These are phyloP conservation scores for Andrena flavipes DNA, from an alignment of 2,888 invertebrate genomes.

Conservation along the genomic window DNA sequence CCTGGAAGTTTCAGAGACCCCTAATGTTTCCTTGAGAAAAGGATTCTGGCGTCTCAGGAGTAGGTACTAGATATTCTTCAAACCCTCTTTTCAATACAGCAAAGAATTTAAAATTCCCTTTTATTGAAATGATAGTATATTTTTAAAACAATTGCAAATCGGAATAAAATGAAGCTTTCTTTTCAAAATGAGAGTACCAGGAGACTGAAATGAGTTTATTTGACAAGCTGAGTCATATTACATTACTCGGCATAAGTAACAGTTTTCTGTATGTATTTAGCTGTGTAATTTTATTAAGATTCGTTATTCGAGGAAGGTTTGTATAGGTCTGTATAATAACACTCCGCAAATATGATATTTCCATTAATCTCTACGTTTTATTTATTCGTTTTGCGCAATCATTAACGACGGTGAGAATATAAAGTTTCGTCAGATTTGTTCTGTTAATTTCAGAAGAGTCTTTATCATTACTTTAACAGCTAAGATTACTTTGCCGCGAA, in stretches of 20 bases:
- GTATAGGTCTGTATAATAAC: not conserved
- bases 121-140: not conserved
- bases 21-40: too few species aligned
- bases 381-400: conserved; percentile 16
- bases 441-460: not conserved
- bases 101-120: too few species aligned
- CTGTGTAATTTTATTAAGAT: not conserved
- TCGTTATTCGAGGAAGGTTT: not conserved
- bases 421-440: not conserved
- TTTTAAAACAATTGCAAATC: not conserved
- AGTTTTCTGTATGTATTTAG: not conserved
- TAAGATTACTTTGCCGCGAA: conserved; percentile 1
- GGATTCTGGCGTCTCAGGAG: too few species aligned
- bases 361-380: conserved; percentile 35
- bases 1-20: too few species aligned
- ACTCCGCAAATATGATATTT: not conserved
- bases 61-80: too few species aligned
- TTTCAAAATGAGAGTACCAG: not conserved
- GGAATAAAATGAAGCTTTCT: not conserved
- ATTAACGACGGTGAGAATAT: conserved; percentile 15
- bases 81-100: too few species aligned
- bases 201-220: not conserved
- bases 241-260: not conserved
- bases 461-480: not conserved
- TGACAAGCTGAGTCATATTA: not conserved